Base-by-base conservation (phyloP, 2,797 vertebrate species). In the Balearica regulorum region DNA sequence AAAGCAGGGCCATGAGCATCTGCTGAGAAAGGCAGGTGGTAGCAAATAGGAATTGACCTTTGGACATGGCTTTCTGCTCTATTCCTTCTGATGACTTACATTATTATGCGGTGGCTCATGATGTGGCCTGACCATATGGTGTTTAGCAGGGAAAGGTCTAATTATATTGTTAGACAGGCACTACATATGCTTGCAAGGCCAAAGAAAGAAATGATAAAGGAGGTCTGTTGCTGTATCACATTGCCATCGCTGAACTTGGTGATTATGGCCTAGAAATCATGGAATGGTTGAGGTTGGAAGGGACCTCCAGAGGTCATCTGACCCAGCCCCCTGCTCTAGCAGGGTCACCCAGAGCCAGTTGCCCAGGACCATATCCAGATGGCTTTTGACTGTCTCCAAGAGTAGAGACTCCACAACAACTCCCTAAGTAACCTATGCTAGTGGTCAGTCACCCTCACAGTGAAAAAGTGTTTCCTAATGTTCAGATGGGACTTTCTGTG, bases 31-130 rank as follows among this genome's bases (percentile, higher is more conserved):
- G 54, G 66, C 68, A 76, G 73, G n/a, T 78, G 55, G 61, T 17
- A 66, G 28, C 57, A 94, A 83, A 90, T 48, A 61, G 19, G 43
- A 88, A 24, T 3, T 61, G 69, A 61, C 54, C 39, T 81, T 75
- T 54, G 51, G 43, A 28, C 5, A 3, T 57, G 70, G 54, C n/a
- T 55, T 65, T 35, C 44, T 88, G 31, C 53, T 71, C 75, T 87
- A 57, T 8, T 80, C 13, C 37, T 93, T 83, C 72, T 75, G n/a
- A 8, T 54, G 57, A 33, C 48, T 80, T 39, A 8, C 1, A 1
- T 7, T 71, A 29, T 33, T 15, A 4, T 12, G 10, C 2, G 0
- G 0, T 44, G 48, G 54, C 57, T 90, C 3, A 1, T 28, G 51
- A 28, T 54, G 55, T 41, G 41, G 46, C 39, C 53, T 91, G 86